phyloP scores from a whole-genome alignment of 2,113 vertebrate species.

The Serinus canaria region DNA sequence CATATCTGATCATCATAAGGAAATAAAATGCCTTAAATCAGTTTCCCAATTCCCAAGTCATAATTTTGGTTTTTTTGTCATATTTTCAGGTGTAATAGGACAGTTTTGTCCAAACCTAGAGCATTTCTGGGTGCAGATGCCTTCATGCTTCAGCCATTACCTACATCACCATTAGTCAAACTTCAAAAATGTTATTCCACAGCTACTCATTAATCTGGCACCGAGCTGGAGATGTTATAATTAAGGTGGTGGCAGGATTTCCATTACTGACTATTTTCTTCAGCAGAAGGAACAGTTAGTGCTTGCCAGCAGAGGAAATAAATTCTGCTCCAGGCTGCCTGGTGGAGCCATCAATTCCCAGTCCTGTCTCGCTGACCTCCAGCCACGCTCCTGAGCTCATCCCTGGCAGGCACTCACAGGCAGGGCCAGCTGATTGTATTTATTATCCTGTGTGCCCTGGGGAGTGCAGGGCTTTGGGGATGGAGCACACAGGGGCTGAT shows the following conservation, averaged over 20 bases:
- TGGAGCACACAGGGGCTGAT: accelerated
- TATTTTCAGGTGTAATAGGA: background rate
- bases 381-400: background rate
- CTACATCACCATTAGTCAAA: background rate
- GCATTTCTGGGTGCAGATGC: background rate
- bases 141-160: background rate
- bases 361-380: background rate
- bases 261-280: background rate
- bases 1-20: background rate
- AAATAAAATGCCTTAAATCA: background rate
- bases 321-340: background rate
- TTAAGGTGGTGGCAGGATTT: constrained; percentile 32
- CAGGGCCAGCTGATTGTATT: background rate
- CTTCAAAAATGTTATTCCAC: background rate
- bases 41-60: background rate
- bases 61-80: background rate
- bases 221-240: background rate
- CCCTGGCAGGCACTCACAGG: background rate
- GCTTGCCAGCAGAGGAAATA: background rate
- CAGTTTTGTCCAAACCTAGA: background rate
- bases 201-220: background rate
- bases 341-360: background rate
- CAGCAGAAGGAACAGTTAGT: background rate
- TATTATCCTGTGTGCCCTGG: accelerated
- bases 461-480: background rate